Evolutionary conservation across 2,113 vertebrate genomes (phyloP), one percentile per base, ranked within the genome.

Genomic region (Pyxicephalus adspersus): DNA sequence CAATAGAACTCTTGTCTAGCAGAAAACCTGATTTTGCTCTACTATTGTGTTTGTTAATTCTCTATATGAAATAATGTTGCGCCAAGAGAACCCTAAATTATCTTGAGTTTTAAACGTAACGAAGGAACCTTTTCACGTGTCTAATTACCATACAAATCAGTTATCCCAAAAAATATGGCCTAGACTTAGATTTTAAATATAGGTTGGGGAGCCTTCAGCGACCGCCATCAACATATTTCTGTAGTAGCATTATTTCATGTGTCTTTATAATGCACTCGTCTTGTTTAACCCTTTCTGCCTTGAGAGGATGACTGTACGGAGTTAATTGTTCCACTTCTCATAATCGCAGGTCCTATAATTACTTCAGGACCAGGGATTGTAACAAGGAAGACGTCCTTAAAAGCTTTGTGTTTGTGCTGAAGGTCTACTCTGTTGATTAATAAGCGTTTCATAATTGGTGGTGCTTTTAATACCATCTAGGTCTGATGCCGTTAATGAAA

Each of bases 401-500:
- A 87, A 70, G 86, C 86, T 85, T 81, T 90, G 89, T 84, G 86
- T 85, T 60, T 85, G 87, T 34, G 82, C 84, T 54, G 72, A 76
- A 89, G 86, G 88, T 88, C 88, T 86, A 90, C 91, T 87, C 88
- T 90, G 88, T 93, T 94, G 94, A 94, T 94, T 94, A 94, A 94
- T 92, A 92, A 91, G 90, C 91, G 93, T 92, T 94, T 94, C 92
- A 94, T 94, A 92, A 93, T 88, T 89, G 91, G 90, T 89, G 87
- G 90, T 92, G 91, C 91, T 92, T 93, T 93, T 93, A 94, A 94
- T 94, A 91, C 92, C 90, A 86, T 94, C 93, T 92, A 90, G 91
- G 91, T 90, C 92, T 94, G 90, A 93, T 92, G 93, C 87, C 85
- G 92, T 93, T 94, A 94, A 94, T 94, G 93, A 94, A 94, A 94